phyloP scores from a whole-genome alignment of 2,113 vertebrate species.

The Gambusia holbrooki region DNA sequence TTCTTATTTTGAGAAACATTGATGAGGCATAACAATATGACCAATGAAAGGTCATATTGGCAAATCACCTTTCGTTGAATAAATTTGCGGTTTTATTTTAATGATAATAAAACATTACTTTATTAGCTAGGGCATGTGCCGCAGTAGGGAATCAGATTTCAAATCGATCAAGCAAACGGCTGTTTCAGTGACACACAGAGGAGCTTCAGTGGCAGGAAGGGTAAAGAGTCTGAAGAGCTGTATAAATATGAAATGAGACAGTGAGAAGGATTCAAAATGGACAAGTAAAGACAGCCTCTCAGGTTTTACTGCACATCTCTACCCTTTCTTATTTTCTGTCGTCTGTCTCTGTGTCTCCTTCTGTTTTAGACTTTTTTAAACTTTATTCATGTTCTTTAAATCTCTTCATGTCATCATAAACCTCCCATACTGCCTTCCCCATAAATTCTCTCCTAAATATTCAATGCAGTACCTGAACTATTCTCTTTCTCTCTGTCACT shows the following conservation, averaged over 20 bases:
- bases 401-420: constrained; percentile 38
- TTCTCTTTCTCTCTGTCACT: constrained; percentile 34
- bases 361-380: constrained; percentile 27
- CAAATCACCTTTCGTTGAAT: not conserved
- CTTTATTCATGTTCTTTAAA: constrained; percentile 55
- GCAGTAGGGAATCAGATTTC: not conserved
- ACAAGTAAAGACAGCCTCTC: constrained; percentile 38
- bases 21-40: not conserved
- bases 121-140: not conserved
- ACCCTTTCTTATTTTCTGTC: constrained; percentile 3
- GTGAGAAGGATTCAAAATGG: constrained; percentile 64
- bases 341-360: constrained; percentile 45
- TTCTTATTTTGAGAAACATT: not conserved
- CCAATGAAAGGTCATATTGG: not conserved
- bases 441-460: constrained; percentile 59
- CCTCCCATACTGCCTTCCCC: constrained; percentile 51
- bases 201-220: constrained; percentile 55
- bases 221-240: constrained; percentile 62
- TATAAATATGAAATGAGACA: constrained; percentile 53
- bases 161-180: not conserved
- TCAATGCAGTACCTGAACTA: constrained; percentile 57
- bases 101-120: not conserved
- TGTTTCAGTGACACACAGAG: constrained; percentile 33
- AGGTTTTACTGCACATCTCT: constrained; percentile 38
- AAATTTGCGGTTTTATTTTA: not conserved